Base-by-base conservation (phyloP, 2,113 vertebrate genomes). In the Platycercus adscitus region DNA sequence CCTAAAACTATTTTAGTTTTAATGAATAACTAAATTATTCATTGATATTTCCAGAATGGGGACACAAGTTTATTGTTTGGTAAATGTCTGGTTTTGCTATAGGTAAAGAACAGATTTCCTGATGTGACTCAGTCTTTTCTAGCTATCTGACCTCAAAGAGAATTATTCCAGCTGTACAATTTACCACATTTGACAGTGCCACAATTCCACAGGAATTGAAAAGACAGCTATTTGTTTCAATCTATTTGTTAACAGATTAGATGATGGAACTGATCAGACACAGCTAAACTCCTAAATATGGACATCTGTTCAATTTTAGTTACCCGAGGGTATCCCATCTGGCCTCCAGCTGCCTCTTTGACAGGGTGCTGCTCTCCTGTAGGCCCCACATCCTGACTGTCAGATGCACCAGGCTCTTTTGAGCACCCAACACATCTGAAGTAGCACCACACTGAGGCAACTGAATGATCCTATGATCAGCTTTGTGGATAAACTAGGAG, bases 181-280 rank as follows among this genome's bases (percentile, higher is more conserved):
- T 88, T 73, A 63, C 50, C 17, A 31, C 46, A 37, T 53, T 70
- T 71, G 56, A 44, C 20, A 73, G 79, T 29, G 63, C 13, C n/a
- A 66, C 41, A 10, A 63, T 86, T 92, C 75, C 77, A 49, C 0
- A 29, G 49, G 37, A n/a, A 44, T 10, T 83, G 76, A 73, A 80
- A 82, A 80, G 55, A 41, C 50, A 95, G 76, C 64, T 81, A 92
- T 91, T 96, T 90, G 50, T 84, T 94, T 75, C 88, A 66, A 64
- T 63, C 64, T 88, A 93, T 95, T 93, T 73, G 83, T 92, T 86
- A 93, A 55, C 82, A 70, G 50, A 50, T 80, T 46, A 49, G 86
- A 63, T 78, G 92, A 81, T 86, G 52, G 68, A 83, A 53, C 28
- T 70, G 58, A 86, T 90, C 80, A 88, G 91, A 75, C 64, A 86